phyloP scores from a whole-genome alignment of 1,140 invertebrate species.

The Brachionus koreanus region DNA sequence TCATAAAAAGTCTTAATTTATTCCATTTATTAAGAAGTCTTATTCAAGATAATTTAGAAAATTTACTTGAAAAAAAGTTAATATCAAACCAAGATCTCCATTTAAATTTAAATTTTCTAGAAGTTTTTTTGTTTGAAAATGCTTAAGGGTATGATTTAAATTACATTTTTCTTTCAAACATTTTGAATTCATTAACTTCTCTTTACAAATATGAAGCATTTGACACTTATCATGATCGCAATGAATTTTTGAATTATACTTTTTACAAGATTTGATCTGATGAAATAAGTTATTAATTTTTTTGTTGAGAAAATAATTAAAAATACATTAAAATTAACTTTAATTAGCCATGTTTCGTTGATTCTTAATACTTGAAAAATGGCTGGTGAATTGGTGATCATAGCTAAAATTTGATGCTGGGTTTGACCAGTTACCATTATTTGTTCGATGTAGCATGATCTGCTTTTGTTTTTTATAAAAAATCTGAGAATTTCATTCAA shows the following conservation, averaged over 20 bases:
- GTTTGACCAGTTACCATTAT: neutral
- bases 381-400: neutral
- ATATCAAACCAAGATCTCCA: neutral
- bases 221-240: neutral
- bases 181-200: neutral
- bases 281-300: neutral
- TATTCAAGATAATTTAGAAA: neutral
- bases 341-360: neutral
- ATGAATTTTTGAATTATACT: neutral
- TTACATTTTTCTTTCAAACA: neutral
- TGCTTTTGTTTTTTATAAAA: neutral
- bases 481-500: neutral
- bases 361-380: neutral
- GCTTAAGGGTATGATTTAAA: neutral
- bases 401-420: neutral
- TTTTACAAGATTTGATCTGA: neutral
- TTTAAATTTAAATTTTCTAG: neutral
- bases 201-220: neutral
- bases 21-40: no score
- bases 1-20: neutral
- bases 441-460: neutral
- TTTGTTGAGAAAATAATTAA: neutral
- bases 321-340: neutral
- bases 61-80: neutral
- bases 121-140: neutral